Evolutionary conservation across 2,113 vertebrate species (phyloP).

Genomic region (Noturus placidus): DNA sequence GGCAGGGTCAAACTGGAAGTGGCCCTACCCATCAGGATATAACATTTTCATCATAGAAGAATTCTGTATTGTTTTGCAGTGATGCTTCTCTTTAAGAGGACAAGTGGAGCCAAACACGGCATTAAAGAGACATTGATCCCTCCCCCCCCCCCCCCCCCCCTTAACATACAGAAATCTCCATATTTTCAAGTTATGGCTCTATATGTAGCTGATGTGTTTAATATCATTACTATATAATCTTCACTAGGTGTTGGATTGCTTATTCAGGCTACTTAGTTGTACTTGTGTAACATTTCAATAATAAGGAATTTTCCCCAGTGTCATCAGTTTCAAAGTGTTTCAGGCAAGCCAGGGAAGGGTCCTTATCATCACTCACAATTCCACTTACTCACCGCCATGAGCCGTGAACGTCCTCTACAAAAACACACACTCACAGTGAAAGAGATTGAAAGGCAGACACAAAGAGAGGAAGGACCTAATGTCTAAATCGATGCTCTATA

Average conservation of each 20-base stretch:
- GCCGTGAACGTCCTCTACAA: slow-evolving; percentile 22
- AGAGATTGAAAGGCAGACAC: neutral
- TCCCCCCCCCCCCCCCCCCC: too few species aligned
- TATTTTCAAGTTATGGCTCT: neutral
- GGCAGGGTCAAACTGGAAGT: neutral
- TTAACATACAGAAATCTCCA: neutral
- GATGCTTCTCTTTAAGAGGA: neutral
- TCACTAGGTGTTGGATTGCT: neutral
- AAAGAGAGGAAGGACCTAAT: neutral
- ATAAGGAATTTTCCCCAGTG: neutral
- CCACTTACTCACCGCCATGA: slow-evolving; percentile 6
- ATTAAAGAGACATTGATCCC: neutral
- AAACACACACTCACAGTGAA: neutral
- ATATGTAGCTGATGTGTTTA: neutral
- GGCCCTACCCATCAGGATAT: neutral
- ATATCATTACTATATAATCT: neutral
- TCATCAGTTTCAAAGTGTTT: slow-evolving; percentile 14
- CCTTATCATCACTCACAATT: slow-evolving; percentile 15
- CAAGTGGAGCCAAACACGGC: neutral
- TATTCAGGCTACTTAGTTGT: neutral
- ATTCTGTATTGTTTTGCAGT: neutral
- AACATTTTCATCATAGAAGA: neutral
- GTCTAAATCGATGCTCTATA: neutral
- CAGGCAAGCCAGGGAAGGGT: neutral
- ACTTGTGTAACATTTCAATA: neutral